These are phyloP conservation scores for Australoheros scitulus DNA, from an alignment of 2,113 vertebrate species.

Conservation along the genomic window DNA sequence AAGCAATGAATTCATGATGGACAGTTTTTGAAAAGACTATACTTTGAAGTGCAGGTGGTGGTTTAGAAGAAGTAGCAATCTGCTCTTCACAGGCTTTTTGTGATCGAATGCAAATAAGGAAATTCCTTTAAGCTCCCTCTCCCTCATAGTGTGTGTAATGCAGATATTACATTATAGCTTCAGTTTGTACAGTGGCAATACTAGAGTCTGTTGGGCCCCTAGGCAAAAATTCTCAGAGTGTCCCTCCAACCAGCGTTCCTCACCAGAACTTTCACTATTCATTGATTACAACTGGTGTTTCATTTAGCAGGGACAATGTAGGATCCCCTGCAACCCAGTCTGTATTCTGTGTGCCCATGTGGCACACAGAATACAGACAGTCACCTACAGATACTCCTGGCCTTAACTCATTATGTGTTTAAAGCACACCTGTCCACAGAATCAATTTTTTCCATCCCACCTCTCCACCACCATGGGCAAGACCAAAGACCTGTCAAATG, in stretches of 20 bases:
- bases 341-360: no score
- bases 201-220: not conserved
- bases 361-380: no score
- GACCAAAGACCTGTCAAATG: no score
- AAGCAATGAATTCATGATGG: constrained; percentile 17
- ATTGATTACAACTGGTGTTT: not conserved
- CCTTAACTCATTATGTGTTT: no score
- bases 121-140: not conserved
- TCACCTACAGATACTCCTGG: no score
- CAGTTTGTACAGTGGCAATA: not conserved
- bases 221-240: not conserved
- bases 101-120: constrained; percentile 29
- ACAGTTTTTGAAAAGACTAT: constrained; percentile 22
- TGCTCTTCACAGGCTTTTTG: not conserved
- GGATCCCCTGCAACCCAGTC: no score
- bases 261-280: not conserved
- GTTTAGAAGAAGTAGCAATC: not conserved
- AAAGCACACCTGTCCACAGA: no score
- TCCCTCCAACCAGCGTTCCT: not conserved
- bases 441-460: no score
- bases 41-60: not conserved
- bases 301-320: not conserved
- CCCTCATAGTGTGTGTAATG: not conserved
- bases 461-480: no score
- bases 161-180: not conserved